A percentile compares a stretch with the other conserved stretches of the same genome.
Evolutionary conservation across 2,797 vertebrate species (phyloP).

Genomic region (Crypturellus tataupa): DNA sequence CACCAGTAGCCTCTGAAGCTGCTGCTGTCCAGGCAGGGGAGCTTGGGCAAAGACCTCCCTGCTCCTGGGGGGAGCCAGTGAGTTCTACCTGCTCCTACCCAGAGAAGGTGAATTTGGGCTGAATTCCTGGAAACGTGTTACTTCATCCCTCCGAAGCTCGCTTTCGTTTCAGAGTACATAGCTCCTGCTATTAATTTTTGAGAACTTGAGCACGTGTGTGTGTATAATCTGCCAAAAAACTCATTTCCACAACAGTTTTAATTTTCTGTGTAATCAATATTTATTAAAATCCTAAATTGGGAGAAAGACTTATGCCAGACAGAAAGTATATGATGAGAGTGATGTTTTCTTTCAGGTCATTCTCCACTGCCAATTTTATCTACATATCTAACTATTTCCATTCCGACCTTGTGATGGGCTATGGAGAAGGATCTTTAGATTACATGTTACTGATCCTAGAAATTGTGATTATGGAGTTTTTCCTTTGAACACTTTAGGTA

Average conservation of each 20-base stretch:
- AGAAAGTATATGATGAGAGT: background rate
- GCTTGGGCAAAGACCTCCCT: background rate
- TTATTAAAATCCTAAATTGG: background rate
- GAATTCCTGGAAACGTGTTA: background rate
- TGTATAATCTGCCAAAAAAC: background rate
- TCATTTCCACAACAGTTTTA: constrained; percentile 1
- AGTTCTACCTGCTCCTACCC: background rate
- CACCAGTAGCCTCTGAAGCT: background rate
- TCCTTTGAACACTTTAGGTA: background rate
- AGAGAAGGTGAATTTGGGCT: background rate
- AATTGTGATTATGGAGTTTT: background rate
- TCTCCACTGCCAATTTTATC: background rate
- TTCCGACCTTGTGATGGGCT: background rate
- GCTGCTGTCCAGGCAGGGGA: background rate
- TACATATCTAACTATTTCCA: background rate
- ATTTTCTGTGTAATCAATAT: background rate
- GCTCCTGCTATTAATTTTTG: constrained; percentile 9
- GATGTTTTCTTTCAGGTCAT: background rate
- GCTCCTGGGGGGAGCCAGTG: background rate
- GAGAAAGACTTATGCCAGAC: background rate
- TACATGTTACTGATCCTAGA: background rate
- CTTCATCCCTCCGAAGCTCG: background rate
- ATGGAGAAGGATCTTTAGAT: background rate
- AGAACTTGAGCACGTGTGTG: background rate
- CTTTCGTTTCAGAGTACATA: background rate